Percentiles rank a stretch among this genome's conserved stretches.
Evolutionary conservation across 2,888 invertebrate species (phyloP).

Genomic region (Tineola bisselliella): DNA sequence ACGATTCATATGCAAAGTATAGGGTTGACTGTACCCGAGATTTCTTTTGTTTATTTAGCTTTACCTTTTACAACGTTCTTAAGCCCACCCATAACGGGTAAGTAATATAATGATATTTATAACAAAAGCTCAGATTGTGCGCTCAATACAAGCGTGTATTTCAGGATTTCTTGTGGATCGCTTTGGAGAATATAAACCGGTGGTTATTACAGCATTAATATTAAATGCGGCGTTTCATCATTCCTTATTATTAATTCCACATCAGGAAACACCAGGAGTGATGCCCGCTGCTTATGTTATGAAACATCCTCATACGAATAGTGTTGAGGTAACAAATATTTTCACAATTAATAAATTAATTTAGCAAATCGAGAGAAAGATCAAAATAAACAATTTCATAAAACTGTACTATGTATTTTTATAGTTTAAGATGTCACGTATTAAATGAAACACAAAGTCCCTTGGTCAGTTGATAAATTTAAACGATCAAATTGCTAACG

Average conservation of each 20-base stretch:
- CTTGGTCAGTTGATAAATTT: slow-evolving; percentile 20
- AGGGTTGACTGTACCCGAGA: slow-evolving; percentile 86
- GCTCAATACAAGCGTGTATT: not conserved
- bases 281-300: slow-evolving; percentile 80
- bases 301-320: slow-evolving; percentile 75
- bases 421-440: not conserved
- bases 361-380: too few relatives aligned
- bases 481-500: slow-evolving; percentile 21
- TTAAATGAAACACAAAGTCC: slow-evolving; percentile 3
- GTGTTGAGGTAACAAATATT: slow-evolving; percentile 78
- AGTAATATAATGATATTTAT: slow-evolving; percentile 31
- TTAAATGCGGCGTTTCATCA: slow-evolving; percentile 84
- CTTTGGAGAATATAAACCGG: slow-evolving; percentile 85
- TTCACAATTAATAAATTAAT: too few relatives aligned
- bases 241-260: slow-evolving; percentile 79
- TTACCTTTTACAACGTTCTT: slow-evolving; percentile 88
- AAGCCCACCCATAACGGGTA: slow-evolving; percentile 84
- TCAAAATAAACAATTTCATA: too few relatives aligned
- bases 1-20: slow-evolving; percentile 92
- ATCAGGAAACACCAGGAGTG: slow-evolving; percentile 80
- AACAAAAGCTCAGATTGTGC: too few relatives aligned
- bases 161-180: slow-evolving; percentile 85
- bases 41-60: slow-evolving; percentile 86
- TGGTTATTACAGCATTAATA: slow-evolving; percentile 80
- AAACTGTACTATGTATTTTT: not conserved